Evolutionary conservation across 1,140 invertebrate species (phyloP).

Genomic region (Musca vetustissima): DNA sequence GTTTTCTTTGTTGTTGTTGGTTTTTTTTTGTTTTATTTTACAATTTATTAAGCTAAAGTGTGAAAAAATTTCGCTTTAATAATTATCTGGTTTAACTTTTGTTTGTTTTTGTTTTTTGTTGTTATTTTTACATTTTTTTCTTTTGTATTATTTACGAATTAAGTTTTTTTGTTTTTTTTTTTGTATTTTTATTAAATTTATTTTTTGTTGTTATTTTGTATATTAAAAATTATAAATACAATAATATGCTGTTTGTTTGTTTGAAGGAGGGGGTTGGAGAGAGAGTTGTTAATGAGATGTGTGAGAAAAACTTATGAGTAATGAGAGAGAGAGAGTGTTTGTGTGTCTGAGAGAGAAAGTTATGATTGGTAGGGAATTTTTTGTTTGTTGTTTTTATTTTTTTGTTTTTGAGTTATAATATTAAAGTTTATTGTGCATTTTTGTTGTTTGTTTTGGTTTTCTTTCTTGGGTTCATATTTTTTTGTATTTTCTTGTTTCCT

Average conservation of each 20-base stretch:
- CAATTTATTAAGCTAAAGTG: slow-evolving; percentile 57
- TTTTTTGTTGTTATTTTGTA: slow-evolving; percentile 22
- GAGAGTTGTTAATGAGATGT: no score
- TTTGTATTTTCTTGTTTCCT: slow-evolving; percentile 36
- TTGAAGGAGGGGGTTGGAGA: not conserved
- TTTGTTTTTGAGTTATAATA: slow-evolving; percentile 15
- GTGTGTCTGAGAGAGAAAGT: not conserved
- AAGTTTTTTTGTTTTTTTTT: no score
- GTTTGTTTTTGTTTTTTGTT: slow-evolving; percentile 35
- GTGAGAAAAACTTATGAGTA: not conserved
- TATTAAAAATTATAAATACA: no score
- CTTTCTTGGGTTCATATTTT: slow-evolving; percentile 33
- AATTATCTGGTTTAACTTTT: slow-evolving; percentile 43
- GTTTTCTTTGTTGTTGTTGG: slow-evolving; percentile 44
- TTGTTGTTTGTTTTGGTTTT: slow-evolving; percentile 27
- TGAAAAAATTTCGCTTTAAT: slow-evolving; percentile 56
- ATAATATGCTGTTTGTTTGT: slow-evolving; percentile 31
- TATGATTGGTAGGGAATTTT: not conserved
- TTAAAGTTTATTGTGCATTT: slow-evolving; percentile 49
- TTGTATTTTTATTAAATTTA: slow-evolving; percentile 9
- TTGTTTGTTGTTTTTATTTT: no score
- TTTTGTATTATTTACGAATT: slow-evolving; percentile 34
- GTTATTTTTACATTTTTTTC: slow-evolving; percentile 29
- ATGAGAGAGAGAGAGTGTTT: not conserved
- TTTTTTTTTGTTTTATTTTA: slow-evolving; percentile 51